Evolutionary conservation across 2,888 invertebrate genomes (phyloP).

Genomic region (Acrobeloides nanus): DNA sequence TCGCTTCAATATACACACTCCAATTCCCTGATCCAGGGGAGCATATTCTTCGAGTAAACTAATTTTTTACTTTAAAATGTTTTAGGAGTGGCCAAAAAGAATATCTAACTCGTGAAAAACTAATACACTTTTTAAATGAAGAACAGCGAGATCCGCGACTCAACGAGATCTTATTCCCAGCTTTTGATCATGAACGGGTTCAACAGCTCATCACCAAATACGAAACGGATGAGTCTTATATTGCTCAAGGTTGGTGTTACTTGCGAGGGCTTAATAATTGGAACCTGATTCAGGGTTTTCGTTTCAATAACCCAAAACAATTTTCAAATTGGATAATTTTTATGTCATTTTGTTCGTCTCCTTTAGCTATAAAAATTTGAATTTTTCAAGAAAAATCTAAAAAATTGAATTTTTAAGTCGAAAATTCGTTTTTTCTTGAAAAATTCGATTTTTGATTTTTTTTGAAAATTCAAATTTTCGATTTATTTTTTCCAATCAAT

Average conservation of each 20-base stretch:
- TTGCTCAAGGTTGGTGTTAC: slow-evolving; percentile 26
- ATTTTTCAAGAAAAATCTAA: too few relatives aligned
- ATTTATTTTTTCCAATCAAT: neutral
- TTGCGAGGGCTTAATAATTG: neutral
- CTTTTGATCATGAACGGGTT: slow-evolving; percentile 88
- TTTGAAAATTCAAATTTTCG: slow-evolving; percentile 4
- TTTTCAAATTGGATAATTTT: too few relatives aligned
- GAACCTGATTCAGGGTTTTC: too few relatives aligned
- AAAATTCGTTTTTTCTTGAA: slow-evolving; percentile 2
- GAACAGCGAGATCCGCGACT: slow-evolving; percentile 94
- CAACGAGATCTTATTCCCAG: slow-evolving; percentile 94
- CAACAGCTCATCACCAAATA: slow-evolving; percentile 85
- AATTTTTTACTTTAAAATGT: neutral
- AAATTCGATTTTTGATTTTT: slow-evolving; percentile 8
- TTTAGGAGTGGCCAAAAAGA: slow-evolving; percentile 52
- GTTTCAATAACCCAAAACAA: too few relatives aligned
- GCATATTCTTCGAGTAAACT: neutral
- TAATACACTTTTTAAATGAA: slow-evolving; percentile 54
- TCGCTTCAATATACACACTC: too few relatives aligned
- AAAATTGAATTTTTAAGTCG: too few relatives aligned
- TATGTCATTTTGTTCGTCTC: too few relatives aligned
- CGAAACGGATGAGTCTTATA: slow-evolving; percentile 50
- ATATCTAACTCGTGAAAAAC: slow-evolving; percentile 45
- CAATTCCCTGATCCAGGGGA: neutral
- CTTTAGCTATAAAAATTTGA: too few relatives aligned